Evolutionary conservation across 2,113 vertebrate species (phyloP).

Genomic region (Halichoeres trimaculatus): DNA sequence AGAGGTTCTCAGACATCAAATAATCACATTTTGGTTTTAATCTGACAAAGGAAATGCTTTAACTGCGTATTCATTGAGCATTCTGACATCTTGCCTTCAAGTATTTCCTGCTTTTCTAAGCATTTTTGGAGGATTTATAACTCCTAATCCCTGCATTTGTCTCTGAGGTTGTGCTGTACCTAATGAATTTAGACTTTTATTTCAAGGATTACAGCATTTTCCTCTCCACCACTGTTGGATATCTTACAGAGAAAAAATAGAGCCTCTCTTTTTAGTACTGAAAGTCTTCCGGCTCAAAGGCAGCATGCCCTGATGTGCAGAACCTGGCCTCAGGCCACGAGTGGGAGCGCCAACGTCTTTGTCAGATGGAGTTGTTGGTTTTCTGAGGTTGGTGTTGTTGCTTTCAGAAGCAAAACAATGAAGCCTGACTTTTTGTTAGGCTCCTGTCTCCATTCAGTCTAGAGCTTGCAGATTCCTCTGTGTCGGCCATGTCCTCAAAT

Average conservation of each 20-base stretch:
- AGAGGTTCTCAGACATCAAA: background rate
- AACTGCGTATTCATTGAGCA: conserved; percentile 6
- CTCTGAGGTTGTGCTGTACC: background rate
- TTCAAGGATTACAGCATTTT: conserved; percentile 1
- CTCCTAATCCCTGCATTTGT: conserved; percentile 23
- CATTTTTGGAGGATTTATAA: conserved; percentile 13
- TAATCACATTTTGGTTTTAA: conserved; percentile 1
- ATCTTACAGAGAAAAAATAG: background rate
- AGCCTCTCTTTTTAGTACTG: background rate
- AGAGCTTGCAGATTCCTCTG: background rate
- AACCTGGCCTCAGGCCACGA: background rate
- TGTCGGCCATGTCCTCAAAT: too few species aligned
- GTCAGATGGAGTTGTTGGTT: background rate
- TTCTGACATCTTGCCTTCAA: background rate
- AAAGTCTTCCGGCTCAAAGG: background rate
- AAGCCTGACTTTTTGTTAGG: background rate
- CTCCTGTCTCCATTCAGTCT: background rate
- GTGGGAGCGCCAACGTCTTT: background rate
- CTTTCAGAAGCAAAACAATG: background rate
- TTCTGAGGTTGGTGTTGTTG: background rate
- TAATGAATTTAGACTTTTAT: background rate
- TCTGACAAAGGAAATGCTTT: conserved; percentile 7
- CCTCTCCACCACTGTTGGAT: background rate
- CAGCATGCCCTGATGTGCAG: background rate
- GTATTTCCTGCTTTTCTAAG: conserved; percentile 18